These are phyloP conservation scores for Rhogogaster chlorosoma DNA, from an alignment of 2,888 invertebrate species.

Conservation along the genomic window DNA sequence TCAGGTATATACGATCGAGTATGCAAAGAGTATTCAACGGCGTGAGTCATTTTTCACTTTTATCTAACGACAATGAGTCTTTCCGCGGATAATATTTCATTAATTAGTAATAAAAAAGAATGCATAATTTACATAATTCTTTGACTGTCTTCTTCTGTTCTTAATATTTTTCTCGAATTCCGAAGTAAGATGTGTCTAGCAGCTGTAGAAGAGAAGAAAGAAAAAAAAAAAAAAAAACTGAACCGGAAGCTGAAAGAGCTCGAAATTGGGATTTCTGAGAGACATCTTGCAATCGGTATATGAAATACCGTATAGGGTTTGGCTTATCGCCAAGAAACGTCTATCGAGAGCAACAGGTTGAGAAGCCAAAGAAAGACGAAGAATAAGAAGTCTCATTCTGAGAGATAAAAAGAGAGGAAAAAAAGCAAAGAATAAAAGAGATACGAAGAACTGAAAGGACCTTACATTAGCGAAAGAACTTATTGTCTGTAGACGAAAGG, in stretches of 20 bases:
- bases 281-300: background rate
- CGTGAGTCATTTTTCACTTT: background rate
- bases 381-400: background rate
- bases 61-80: no score
- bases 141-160: no score
- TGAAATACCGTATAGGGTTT: background rate
- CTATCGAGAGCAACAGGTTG: conserved; percentile 37
- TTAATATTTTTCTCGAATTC: no score
- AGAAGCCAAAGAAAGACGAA: background rate
- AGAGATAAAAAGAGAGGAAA: background rate
- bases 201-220: no score
- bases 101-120: no score
- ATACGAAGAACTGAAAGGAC: background rate
- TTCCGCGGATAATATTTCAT: no score
- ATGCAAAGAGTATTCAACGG: background rate
- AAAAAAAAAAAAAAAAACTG: background rate
- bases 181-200: no score
- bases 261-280: background rate
- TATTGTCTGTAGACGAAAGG: background rate
- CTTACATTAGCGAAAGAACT: conserved; percentile 6
- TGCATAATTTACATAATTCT: no score
- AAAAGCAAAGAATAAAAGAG: background rate
- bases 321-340: background rate
- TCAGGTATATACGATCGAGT: background rate
- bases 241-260: background rate